Conservation (phyloP, 2,113 vertebrate species). For the Alexandromys fortis region DNA sequence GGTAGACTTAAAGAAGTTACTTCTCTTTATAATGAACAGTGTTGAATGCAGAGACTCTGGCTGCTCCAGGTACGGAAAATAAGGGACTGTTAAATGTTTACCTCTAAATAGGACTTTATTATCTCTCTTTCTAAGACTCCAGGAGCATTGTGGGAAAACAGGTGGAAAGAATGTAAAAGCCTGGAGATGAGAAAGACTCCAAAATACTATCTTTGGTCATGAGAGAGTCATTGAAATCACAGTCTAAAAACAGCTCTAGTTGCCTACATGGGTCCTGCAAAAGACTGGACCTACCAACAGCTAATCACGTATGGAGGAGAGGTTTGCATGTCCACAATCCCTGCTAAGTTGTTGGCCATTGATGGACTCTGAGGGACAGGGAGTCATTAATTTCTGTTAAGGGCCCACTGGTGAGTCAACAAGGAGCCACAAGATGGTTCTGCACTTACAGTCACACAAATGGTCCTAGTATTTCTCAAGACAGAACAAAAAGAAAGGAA, state of each 20-base stretch:
- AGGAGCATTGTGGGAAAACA: background rate
- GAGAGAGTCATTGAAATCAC: background rate
- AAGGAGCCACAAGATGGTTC: too few species aligned
- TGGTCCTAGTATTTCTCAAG: background rate
- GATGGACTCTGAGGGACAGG: background rate
- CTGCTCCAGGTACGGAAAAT: background rate
- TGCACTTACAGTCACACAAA: background rate
- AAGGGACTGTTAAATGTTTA: background rate
- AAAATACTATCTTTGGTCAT: too few species aligned
- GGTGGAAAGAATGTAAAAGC: background rate
- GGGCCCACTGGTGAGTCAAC: background rate
- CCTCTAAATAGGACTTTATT: background rate
- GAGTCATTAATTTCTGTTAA: background rate
- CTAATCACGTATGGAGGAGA: too few species aligned
- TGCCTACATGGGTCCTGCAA: background rate
- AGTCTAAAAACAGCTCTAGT: background rate
- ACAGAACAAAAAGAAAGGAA: background rate
- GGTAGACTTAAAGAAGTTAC: background rate
- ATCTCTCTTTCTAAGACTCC: background rate
- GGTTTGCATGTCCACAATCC: background rate
- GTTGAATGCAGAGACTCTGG: background rate
- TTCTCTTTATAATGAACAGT: background rate
- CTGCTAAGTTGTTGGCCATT: background rate
- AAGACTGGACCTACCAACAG: too few species aligned
- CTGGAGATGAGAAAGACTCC: background rate